Percentiles rank a stretch among this genome's conserved stretches.
Evolutionary conservation across 1,140 invertebrate species (phyloP).

Genomic region (Panagrolaimus sp.): DNA sequence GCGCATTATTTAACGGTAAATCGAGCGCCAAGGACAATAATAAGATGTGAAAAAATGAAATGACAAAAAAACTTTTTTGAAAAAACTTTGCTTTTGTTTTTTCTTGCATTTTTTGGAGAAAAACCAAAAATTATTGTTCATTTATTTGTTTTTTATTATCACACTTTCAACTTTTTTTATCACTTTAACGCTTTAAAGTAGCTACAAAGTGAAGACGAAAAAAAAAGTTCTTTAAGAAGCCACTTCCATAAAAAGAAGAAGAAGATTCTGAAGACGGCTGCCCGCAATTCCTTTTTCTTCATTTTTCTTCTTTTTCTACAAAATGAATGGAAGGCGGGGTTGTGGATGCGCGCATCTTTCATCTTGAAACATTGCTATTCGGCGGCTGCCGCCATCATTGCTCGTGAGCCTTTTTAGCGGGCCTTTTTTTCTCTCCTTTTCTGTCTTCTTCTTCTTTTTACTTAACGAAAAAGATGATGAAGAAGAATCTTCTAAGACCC

Average conservation of each 20-base stretch:
- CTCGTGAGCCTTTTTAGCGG: conserved; percentile 6
- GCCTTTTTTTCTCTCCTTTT: neutral
- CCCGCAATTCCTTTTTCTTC: neutral
- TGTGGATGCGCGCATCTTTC: conserved; percentile 7
- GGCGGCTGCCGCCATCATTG: conserved; percentile 1
- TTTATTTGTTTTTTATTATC: conserved; percentile 12
- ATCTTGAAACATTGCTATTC: conserved; percentile 14
- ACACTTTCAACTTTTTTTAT: conserved; percentile 7
- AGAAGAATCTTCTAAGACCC: conserved; percentile 1
- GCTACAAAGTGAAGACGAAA: neutral
- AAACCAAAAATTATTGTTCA: neutral
- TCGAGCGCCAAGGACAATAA: conserved; percentile 12
- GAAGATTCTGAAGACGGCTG: conserved; percentile 15
- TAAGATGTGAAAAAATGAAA: neutral
- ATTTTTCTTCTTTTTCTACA: neutral
- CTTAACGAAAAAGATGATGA: too few relatives aligned
- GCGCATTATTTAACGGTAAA: conserved; percentile 16
- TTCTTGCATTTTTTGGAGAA: too few relatives aligned
- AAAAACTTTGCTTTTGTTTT: neutral
- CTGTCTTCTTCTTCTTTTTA: neutral
- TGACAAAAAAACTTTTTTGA: conserved; percentile 1
- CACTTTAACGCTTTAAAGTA: conserved; percentile 5
- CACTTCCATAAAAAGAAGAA: neutral
- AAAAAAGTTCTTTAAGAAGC: neutral
- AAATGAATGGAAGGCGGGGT: neutral